Base-by-base conservation (phyloP, 1,140 invertebrate species). In the Triops longicaudatus region DNA sequence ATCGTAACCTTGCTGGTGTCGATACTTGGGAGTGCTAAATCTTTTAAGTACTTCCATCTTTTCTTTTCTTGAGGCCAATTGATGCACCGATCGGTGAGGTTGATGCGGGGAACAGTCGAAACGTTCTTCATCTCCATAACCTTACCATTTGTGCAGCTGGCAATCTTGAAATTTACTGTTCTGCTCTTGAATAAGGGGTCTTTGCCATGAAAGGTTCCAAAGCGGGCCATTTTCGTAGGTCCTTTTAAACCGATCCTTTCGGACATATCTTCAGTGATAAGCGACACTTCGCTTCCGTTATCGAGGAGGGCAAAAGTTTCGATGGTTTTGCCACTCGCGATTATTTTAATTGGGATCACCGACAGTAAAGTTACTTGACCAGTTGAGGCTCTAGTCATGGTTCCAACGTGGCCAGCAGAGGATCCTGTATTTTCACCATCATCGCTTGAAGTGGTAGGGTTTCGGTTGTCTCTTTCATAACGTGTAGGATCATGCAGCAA, bases 201-300 rank as follows among this genome's bases (percentile, higher is more conserved):
- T 7, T 72, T 72, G 17, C 76, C 76, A 76, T 76, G 76, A 72
- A 76, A 71, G 17, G 76, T 76, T 1, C 11, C 27, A 2, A 76
- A 26, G 26, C n/a, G 26, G 12, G 26, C 11, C 2, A 26, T n/a
- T 22, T 5, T 7, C 14, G 9, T 7, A 7, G 1, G 42, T 26
- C 63, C 44, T 6, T n/a, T 63, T 37, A 72, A n/a, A 26, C 28
- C n/a, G 22, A 76, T 11, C 17, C 7, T 17, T n/a, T 71, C 12
- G 17, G 76, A 26, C 17, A 76, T 26, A 9, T 72, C 76, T 11
- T 72, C 1, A 10, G 3, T 9, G 26, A 72, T 72, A 11, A 76
- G 37, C 12, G 50, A 28, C 12, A 31, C 50, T 31, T 26, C 44
- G 17, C 76, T 31, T 72, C 76, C 75, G 12, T 42, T 26, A 22